Conservation (phyloP, 2,797 vertebrate genomes). For the Apodemus agrarius region DNA sequence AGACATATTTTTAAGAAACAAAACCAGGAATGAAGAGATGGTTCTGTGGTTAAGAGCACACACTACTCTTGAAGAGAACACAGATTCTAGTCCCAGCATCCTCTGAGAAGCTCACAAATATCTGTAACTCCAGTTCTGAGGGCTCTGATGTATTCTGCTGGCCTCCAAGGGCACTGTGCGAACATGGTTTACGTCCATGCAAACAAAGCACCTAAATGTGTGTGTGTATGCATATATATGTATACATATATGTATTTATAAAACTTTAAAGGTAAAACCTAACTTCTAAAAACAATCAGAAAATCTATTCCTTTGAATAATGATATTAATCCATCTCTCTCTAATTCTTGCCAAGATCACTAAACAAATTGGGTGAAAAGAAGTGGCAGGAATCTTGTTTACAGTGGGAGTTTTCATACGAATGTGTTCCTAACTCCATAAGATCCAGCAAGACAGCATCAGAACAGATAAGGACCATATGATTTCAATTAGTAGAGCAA, state of each 20-base stretch:
- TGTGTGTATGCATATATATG: neutral
- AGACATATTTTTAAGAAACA: neutral
- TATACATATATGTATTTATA: neutral
- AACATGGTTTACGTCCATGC: neutral
- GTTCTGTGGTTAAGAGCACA: neutral
- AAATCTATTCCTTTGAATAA: slow-evolving; percentile 44
- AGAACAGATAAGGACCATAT: slow-evolving; percentile 15
- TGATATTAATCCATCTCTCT: neutral
- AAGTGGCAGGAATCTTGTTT: neutral
- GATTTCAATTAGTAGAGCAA: slow-evolving; percentile 58
- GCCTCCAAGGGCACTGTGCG: neutral
- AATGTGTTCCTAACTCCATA: neutral
- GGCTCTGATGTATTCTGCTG: neutral
- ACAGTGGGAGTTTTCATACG: neutral
- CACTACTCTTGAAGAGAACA: neutral
- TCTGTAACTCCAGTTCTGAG: neutral
- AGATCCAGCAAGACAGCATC: slow-evolving; percentile 11
- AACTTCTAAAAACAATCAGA: slow-evolving; percentile 1
- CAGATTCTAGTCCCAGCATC: neutral
- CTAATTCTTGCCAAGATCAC: slow-evolving; percentile 25
- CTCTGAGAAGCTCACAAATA: neutral
- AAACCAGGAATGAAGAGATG: neutral
- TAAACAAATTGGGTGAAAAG: neutral
- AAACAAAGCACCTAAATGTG: neutral
- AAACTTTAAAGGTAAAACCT: neutral